Conservation (phyloP, 2,113 vertebrate species). For the Ovis aries region ARS-UI_Ramb_v3.0 NC_056071.1:67094001-67094500, state of each 20-base stretch:
- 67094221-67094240: not conserved
- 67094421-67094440: too few relatives aligned
- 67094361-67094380: too few relatives aligned
- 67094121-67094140: too few relatives aligned
- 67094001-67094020: not conserved
- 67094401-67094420: too few relatives aligned
- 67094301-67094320: too few relatives aligned
- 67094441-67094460: too few relatives aligned
- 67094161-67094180: accelerated
- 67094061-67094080: not conserved
- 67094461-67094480: too few relatives aligned
- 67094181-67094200: not conserved
- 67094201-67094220: not conserved
- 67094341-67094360: too few relatives aligned
- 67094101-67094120: not conserved
- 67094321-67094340: too few relatives aligned
- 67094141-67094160: not conserved
- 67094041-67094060: not conserved
- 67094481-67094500: too few relatives aligned
- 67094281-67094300: too few relatives aligned
- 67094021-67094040: not conserved
- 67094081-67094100: accelerated
- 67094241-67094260: not conserved
- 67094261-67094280: not conserved
- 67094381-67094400: too few relatives aligned